Conservation (phyloP, 2,113 vertebrate species). For the Ageneiosus marmoratus region DNA sequence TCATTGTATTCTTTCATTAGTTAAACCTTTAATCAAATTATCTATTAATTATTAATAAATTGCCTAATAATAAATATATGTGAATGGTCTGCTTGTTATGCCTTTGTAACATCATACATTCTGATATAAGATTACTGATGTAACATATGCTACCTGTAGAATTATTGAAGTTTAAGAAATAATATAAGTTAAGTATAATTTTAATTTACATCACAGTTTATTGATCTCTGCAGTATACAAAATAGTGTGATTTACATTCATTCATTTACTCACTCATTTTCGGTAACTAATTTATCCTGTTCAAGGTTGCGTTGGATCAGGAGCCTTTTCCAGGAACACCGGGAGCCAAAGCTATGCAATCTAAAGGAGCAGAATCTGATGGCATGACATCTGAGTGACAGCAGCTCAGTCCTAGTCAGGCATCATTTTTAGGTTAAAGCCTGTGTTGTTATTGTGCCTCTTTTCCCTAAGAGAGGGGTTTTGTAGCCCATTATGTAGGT, state of each 20-base stretch:
- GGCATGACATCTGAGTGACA: slow-evolving; percentile 1
- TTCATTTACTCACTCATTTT: neutral
- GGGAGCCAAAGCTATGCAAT: neutral
- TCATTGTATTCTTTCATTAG: neutral
- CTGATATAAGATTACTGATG: neutral
- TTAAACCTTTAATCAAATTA: neutral
- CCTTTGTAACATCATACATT: neutral
- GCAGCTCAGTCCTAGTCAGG: neutral
- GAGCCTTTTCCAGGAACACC: neutral
- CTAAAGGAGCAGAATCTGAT: neutral
- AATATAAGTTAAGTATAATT: neutral
- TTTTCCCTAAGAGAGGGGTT: neutral
- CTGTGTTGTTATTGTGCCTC: neutral
- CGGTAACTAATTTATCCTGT: neutral
- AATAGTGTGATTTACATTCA: neutral
- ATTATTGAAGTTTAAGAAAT: neutral
- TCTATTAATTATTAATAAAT: neutral
- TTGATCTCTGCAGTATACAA: neutral
- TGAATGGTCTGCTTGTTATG: neutral
- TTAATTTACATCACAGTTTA: neutral
- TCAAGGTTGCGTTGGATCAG: neutral
- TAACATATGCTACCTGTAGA: neutral
- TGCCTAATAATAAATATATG: neutral
- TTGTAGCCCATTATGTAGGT: neutral
- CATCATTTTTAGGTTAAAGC: neutral